These are phyloP conservation scores for Gulo gulo DNA, from an alignment of 2,113 vertebrate species.

Conservation along the genomic window DNA sequence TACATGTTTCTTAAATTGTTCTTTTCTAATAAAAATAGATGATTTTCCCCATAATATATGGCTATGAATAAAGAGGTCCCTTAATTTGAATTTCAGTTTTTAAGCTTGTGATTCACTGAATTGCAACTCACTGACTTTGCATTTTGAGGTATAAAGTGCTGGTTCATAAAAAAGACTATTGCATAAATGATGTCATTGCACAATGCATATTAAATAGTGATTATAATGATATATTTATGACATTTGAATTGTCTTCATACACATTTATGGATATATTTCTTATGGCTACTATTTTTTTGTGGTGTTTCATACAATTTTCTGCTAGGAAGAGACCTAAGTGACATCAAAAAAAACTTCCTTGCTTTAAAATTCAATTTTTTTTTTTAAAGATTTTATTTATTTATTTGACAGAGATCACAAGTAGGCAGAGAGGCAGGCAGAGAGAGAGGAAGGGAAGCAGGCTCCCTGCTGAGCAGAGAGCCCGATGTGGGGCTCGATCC, in stretches of 20 bases:
- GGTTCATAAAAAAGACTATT: neutral
- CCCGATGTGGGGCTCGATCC: too few relatives aligned
- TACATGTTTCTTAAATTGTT: neutral
- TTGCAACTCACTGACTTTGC: conserved; percentile 1
- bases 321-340: neutral
- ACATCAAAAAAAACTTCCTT: neutral
- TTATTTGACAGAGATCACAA: too few relatives aligned
- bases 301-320: neutral
- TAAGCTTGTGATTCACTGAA: neutral
- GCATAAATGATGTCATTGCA: neutral
- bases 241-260: neutral
- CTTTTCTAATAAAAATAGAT: neutral
- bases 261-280: neutral
- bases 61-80: neutral
- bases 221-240: neutral
- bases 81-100: conserved; percentile 54
- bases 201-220: neutral
- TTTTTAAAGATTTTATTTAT: too few relatives aligned
- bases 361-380: neutral
- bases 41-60: neutral
- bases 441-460: too few relatives aligned
- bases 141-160: conserved; percentile 5
- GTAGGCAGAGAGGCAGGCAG: too few relatives aligned
- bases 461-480: too few relatives aligned
- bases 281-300: neutral